These are phyloP conservation scores for Cheilosia scutellata DNA, from an alignment of 2,888 invertebrate genomes.

Conservation along the genomic window DNA sequence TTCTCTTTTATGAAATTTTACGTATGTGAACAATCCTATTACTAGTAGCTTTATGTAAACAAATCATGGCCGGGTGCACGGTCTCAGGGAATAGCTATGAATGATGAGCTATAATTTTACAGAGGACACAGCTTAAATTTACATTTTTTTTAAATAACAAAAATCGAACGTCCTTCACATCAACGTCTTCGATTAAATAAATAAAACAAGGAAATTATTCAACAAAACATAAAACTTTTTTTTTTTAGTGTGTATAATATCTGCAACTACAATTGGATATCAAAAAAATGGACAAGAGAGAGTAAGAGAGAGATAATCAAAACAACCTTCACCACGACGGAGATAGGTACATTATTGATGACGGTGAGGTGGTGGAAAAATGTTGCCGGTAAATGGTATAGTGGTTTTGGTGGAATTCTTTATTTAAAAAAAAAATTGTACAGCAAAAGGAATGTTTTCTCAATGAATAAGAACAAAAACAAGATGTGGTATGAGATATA, in stretches of 20 bases:
- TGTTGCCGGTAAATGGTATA: slow-evolving; percentile 38
- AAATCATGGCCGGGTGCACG: too few relatives aligned
- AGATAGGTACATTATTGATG: slow-evolving; percentile 61
- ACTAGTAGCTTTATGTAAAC: too few relatives aligned
- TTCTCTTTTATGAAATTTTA: too few relatives aligned
- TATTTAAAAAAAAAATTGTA: slow-evolving; percentile 43
- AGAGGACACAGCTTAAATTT: not conserved
- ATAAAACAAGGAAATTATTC: slow-evolving; percentile 60
- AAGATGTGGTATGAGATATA: slow-evolving; percentile 44
- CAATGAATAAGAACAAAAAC: slow-evolving; percentile 66
- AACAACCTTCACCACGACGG: slow-evolving; percentile 61
- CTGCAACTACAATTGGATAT: slow-evolving; percentile 69
- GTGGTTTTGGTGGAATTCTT: slow-evolving; percentile 36
- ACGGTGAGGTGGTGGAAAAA: slow-evolving; percentile 50
- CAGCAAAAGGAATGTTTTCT: slow-evolving; percentile 54
- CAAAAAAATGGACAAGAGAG: slow-evolving; percentile 77
- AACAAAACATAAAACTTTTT: slow-evolving; percentile 56
- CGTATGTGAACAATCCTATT: too few relatives aligned
- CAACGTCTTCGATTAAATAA: slow-evolving; percentile 33
- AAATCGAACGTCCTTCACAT: slow-evolving; percentile 59
- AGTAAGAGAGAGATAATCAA: slow-evolving; percentile 60
- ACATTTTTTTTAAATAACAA: not conserved
- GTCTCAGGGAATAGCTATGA: too few relatives aligned
- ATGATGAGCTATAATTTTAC: too few relatives aligned
- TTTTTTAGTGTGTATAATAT: slow-evolving; percentile 65